Evolutionary conservation across 2,113 vertebrate genomes (phyloP).

Genomic region (Sigmodon hispidus): DNA sequence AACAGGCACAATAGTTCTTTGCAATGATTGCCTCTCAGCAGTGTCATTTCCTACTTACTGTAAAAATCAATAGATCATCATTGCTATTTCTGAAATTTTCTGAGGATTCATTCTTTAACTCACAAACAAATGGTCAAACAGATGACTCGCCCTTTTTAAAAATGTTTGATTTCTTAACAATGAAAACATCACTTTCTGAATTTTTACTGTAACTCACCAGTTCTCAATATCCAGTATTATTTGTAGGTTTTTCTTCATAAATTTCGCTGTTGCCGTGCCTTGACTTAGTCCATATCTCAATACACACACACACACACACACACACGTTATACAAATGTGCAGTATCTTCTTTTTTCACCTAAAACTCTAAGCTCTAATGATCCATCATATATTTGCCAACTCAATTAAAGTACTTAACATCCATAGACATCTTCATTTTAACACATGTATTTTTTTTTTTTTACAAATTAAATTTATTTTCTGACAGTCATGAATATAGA

Average conservation of each 20-base stretch:
- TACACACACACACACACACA: too few relatives aligned
- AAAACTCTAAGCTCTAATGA: not conserved
- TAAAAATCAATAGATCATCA: not conserved
- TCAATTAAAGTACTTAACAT: not conserved
- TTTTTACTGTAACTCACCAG: not conserved
- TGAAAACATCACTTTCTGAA: not conserved
- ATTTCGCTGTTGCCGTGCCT: not conserved
- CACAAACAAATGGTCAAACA: not conserved
- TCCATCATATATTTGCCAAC: not conserved
- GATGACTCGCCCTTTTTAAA: not conserved
- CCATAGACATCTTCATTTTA: not conserved
- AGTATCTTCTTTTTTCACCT: not conserved
- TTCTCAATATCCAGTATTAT: not conserved
- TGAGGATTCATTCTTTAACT: not conserved
- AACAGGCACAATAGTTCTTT: too few relatives aligned
- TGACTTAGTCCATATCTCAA: accelerated
- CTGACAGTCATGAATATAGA: not conserved
- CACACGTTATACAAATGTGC: not conserved
- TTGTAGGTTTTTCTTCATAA: not conserved
- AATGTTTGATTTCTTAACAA: not conserved
- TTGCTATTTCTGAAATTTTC: not conserved
- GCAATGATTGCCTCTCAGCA: not conserved
- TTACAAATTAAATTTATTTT: not conserved
- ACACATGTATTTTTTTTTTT: not conserved
- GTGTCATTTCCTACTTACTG: not conserved